Conservation (phyloP, 2,797 vertebrate genomes). For the Morelia viridis region DNA sequence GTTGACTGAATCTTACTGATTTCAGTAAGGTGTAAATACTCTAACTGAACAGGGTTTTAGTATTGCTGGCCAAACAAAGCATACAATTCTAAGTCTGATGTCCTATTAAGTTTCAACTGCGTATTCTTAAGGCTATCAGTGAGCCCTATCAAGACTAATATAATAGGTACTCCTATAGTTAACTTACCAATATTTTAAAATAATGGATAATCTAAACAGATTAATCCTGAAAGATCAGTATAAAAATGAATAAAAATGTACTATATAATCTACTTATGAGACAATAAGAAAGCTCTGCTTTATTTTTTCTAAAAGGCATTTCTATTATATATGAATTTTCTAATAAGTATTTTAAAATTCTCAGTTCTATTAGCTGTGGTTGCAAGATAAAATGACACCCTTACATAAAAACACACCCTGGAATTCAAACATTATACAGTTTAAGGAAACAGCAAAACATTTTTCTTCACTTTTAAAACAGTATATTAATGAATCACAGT, state of each 20-base stretch:
- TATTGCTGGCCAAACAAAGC: slow-evolving; percentile 14
- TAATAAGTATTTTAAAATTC: neutral
- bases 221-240: slow-evolving; percentile 26
- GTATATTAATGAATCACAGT: slow-evolving; percentile 69
- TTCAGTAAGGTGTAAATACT: neutral
- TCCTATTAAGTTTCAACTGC: slow-evolving; percentile 36
- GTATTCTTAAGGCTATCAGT: slow-evolving; percentile 38
- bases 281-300: slow-evolving; percentile 40
- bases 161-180: slow-evolving; percentile 60
- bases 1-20: neutral
- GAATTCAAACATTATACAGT: slow-evolving; percentile 65
- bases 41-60: neutral
- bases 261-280: slow-evolving; percentile 29
- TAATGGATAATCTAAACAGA: slow-evolving; percentile 51
- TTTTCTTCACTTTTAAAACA: slow-evolving; percentile 70
- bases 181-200: neutral
- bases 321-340: neutral
- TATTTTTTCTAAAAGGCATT: slow-evolving; percentile 29
- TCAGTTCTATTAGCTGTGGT: slow-evolving; percentile 36
- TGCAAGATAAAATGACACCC: slow-evolving; percentile 58
- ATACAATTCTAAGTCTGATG: slow-evolving; percentile 59
- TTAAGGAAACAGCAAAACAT: slow-evolving; percentile 69
- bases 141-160: slow-evolving; percentile 56
- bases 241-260: slow-evolving; percentile 36
- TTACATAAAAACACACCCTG: slow-evolving; percentile 60